Evolutionary conservation across 2,797 vertebrate species (phyloP), one percentile per base, ranked within the genome.

Genomic region (Aselliscus stoliczkanus): DNA sequence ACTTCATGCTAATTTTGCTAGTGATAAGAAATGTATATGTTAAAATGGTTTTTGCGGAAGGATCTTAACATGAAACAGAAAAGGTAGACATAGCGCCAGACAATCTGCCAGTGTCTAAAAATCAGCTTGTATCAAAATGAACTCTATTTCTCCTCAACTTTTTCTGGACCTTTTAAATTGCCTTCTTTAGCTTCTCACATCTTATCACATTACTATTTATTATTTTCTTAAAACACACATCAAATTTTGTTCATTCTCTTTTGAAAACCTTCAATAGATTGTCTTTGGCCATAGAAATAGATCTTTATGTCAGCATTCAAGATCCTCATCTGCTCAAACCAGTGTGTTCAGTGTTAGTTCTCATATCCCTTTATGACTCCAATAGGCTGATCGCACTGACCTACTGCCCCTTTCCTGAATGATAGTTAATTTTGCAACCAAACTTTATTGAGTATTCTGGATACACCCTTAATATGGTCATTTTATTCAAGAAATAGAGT

Each of bases 161-260:
- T 77, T 60, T 58, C 62, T 60, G 39, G 23, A 27, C 9, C 10
- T 85, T 54, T 85, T 34, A 34, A 96, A 69, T 39, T 83, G 25
- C 81, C 15, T 67, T 54, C n/a, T 79, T 65, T 5, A 39, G 7
- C 34, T 7, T 92, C 34, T 95, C 12, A 44, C 2, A 4, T 52
- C 34, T 67, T 27, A 62, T 21, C 52, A 58, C 7, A 62, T 86
- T 79, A n/a, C 7, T 79, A 10, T 70, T 17, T 11, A 60, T 72
- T 87, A 31, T 90, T 93, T 93, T 93, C 70, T 90, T 80, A 87
- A 92, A 79, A 67, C 1, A 70, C 37, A 52, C 47, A 60, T 83
- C 70, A 73, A 29, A 75, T 60, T 47, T 89, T 93, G 25, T 42
- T 25, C n/a, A 29, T 47, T 25, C 2, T 47, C 27, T 90, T 47